phyloP scores from a whole-genome alignment of 2,797 vertebrate genomes.

The Gallinago nigripennis region DNA sequence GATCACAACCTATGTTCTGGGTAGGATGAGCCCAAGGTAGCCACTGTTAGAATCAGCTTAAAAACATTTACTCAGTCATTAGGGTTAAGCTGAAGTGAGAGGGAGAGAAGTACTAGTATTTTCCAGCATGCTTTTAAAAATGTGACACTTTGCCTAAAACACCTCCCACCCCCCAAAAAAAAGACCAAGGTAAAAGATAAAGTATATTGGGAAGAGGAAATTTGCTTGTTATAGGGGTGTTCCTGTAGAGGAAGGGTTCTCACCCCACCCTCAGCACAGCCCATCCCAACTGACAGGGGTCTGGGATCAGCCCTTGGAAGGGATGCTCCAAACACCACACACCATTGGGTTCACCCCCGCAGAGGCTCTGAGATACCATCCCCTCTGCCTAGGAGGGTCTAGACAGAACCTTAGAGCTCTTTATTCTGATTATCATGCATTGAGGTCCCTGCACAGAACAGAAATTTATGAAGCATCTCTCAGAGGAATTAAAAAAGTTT shows the following conservation, averaged over 20 bases:
- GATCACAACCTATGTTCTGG: not conserved
- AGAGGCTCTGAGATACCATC: not conserved
- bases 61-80: not conserved
- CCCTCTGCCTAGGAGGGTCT: not conserved
- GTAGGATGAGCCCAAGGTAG: not conserved
- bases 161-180: not conserved
- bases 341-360: rapidly evolving
- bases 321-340: not conserved
- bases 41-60: not conserved
- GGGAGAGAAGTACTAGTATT: not conserved
- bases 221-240: rapidly evolving
- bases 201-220: not conserved
- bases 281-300: not conserved
- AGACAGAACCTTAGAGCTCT: not conserved
- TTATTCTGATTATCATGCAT: not conserved
- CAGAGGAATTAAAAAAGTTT: conserved; percentile 33
- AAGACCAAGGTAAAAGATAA: not conserved
- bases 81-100: rapidly evolving
- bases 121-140: not conserved
- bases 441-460: not conserved
- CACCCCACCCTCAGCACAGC: not conserved
- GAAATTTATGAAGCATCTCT: conserved; percentile 20
- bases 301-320: not conserved
- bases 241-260: not conserved
- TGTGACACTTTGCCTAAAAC: not conserved